These are phyloP conservation scores for Drosophila lini DNA, from an alignment of 1,140 invertebrate species.

Conservation along the genomic window DNA sequence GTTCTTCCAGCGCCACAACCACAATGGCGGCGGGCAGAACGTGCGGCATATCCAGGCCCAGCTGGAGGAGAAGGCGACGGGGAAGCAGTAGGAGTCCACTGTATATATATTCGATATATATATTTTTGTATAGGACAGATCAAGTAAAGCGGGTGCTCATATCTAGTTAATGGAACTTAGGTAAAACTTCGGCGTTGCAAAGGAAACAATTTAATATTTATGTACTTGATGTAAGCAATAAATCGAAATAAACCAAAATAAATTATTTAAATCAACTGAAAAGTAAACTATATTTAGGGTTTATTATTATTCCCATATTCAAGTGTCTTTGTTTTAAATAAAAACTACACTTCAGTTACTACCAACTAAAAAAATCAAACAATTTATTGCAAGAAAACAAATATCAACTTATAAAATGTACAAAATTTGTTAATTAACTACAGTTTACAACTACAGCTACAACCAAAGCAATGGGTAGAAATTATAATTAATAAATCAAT, in stretches of 20 bases:
- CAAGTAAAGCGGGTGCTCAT: slow-evolving; percentile 17
- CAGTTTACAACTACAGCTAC: slow-evolving; percentile 37
- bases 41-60: slow-evolving; percentile 78
- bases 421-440: slow-evolving; percentile 46
- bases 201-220: slow-evolving; percentile 65
- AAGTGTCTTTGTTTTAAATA: background rate
- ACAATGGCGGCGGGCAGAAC: slow-evolving; percentile 84
- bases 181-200: slow-evolving; percentile 54
- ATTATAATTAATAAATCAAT: slow-evolving; percentile 34
- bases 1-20: slow-evolving; percentile 88
- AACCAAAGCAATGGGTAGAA: slow-evolving; percentile 58
- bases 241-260: slow-evolving; percentile 26
- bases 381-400: slow-evolving; percentile 72
- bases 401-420: slow-evolving; percentile 65
- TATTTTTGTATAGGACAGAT: slow-evolving; percentile 41
- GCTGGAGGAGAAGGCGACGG: slow-evolving; percentile 80
- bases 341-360: slow-evolving; percentile 28
- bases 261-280: slow-evolving; percentile 50
- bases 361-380: slow-evolving; percentile 61
- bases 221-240: slow-evolving; percentile 71
- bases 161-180: slow-evolving; percentile 52
- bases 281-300: background rate
- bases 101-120: slow-evolving; percentile 34
- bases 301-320: background rate
- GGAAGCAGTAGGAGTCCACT: slow-evolving; percentile 54